Base-by-base conservation (phyloP, 2,888 invertebrate genomes). In the Biston stratarius region DNA sequence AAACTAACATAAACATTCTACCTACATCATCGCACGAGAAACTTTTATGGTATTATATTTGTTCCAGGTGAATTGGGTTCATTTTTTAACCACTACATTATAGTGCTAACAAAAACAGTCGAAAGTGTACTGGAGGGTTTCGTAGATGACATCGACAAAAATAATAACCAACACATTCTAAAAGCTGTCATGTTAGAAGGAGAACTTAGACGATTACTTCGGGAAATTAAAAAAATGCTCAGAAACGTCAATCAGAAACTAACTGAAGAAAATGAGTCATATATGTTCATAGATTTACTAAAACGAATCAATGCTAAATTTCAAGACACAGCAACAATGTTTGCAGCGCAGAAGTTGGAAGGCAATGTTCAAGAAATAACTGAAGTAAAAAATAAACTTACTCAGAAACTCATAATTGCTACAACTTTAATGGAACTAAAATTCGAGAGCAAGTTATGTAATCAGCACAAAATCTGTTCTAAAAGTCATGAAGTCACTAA, bases 401-500 rank as follows among this genome's bases (percentile, higher is more conserved):
- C 42, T 8, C 59, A 42, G n/a, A 49, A 40, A 40, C 12, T 59
- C 38, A 24, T 49, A 8, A 10, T 59, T 5, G 33, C 48, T 6
- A 33, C 38, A 8, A 49, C 49, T 8, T 9, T 33, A 6, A n/a
- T 51, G 6, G 59, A 59, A 9, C 33, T 59, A 12, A 48, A 59
- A 33, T 59, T 59, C 9, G 15, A 38, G 11, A 14, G 40, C 10
- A 24, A 40, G 12, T 10, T 59, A 5, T 59, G 59, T 40, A 38
- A 12, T 9, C 12, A 42, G 24, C n/a, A 42, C 24, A 40, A 59
- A 5, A 59, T 49, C n/a, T 59, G 59, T 15, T 33, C 59, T 0
- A 49, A 49, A 49, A 51, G 40, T 38, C 64, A 59, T 44, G 67
- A 67, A n/a, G 61, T 67, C 11, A 69, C 69, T 0, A 57, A 61